Base-by-base conservation (phyloP, 2,113 vertebrate genomes). In the Prolemur simus region DNA sequence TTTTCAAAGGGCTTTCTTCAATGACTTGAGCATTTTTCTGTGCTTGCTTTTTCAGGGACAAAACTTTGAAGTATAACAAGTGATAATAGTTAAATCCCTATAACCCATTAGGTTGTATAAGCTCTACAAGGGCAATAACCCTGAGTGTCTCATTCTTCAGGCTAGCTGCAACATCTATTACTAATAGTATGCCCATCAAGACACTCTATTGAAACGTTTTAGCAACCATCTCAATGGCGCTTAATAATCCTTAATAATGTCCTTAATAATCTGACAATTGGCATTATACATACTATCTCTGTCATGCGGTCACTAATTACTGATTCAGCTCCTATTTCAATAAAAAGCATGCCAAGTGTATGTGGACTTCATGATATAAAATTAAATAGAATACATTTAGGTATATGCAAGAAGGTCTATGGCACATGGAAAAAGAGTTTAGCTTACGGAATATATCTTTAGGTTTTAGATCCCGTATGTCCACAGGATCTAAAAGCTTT, bases 1-100 rank as follows among this genome's bases (percentile, higher is more conserved):
- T 84, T 90, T 69, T 95, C 52, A 91, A 54, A 27, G 87, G 37
- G 47, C n/a, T 74, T 92, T 68, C 47, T 95, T 20, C 29, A 42
- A 73, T 60, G 18, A 88, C 74, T 54, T 54, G 21, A 54, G 5
- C 27, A 32, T 34, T 29, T 13, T 37, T 29, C 60, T 89, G 69
- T 54, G 34, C 56, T 90, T 68, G 18, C 45, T 87, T 87, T 76
- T 45, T 45, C 76, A 94, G 82, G 37, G 25, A 25, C 18, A 91
- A 92, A 74, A 69, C 9, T 84, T 37, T 87, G 49, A 90, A 77
- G 83, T 29, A 18, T 29, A 52, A 52, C 14, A 90, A 89, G 8
- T 80, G 8, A 84, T 37, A 39, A 21, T 1, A 87, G 45, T 25
- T 77, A 52, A 92, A 63, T 27, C 80, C 27, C 29, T 60, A 37